Evolutionary conservation across 1,140 invertebrate species (phyloP).

Genomic region (Periplaneta americana): DNA sequence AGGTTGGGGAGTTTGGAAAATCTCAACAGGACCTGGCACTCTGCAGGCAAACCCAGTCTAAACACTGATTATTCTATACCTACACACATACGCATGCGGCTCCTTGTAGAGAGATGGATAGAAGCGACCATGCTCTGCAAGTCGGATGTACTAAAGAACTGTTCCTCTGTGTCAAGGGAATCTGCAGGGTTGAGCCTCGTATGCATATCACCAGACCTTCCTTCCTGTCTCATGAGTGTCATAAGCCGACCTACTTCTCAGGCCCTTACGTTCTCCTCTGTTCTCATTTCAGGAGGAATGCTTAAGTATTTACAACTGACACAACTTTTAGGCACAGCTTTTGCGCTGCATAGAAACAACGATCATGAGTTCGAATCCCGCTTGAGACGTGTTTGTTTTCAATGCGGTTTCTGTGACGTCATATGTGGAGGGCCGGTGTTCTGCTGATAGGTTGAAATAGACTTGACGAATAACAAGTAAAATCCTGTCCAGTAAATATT

Average conservation of each 20-base stretch:
- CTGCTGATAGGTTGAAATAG: too few relatives aligned
- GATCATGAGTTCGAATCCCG: too few relatives aligned
- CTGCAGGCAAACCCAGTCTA: slow-evolving; percentile 1
- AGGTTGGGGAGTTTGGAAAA: slow-evolving; percentile 37
- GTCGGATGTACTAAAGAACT: neutral
- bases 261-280: too few relatives aligned
- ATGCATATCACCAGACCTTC: neutral
- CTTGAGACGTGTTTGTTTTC: too few relatives aligned
- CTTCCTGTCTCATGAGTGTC: neutral
- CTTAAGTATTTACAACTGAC: too few relatives aligned
- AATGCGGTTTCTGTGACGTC: too few relatives aligned
- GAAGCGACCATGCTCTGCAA: neutral
- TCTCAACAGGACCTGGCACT: slow-evolving; percentile 40
- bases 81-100: neutral
- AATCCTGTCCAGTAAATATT: too few relatives aligned
- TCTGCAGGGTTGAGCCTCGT: neutral
- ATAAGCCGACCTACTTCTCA: neutral
- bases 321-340: too few relatives aligned
- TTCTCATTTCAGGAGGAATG: too few relatives aligned
- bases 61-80: slow-evolving; percentile 17
- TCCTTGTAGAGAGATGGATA: neutral
- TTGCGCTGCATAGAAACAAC: too few relatives aligned
- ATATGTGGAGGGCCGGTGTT: too few relatives aligned
- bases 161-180: neutral
- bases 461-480: too few relatives aligned